Conservation (phyloP, 2,888 invertebrate species). For the Trachelus troglodyta region DNA sequence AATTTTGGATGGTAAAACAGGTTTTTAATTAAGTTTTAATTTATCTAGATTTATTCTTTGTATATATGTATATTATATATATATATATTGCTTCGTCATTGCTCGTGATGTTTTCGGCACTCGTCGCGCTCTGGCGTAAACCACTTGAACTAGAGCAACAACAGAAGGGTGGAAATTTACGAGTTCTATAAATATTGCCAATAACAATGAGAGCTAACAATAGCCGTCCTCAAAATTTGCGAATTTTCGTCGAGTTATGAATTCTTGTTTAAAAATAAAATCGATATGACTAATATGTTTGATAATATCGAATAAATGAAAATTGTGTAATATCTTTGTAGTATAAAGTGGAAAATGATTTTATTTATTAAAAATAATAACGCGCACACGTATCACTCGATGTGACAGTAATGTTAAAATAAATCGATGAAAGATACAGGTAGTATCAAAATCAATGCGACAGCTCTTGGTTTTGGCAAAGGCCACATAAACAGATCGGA, state of each 20-base stretch:
- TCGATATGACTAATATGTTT: neutral
- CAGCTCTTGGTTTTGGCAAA: slow-evolving; percentile 38
- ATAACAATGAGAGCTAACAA: neutral
- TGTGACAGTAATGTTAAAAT: neutral
- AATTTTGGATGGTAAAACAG: too few relatives aligned
- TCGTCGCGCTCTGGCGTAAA: neutral
- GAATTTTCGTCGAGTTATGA: neutral
- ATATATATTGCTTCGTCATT: too few relatives aligned
- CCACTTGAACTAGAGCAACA: neutral
- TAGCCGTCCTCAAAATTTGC: neutral
- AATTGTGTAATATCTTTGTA: neutral
- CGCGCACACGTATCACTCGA: neutral
- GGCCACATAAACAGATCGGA: slow-evolving; percentile 45
- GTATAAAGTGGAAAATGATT: neutral
- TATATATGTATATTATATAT: too few relatives aligned
- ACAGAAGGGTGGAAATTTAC: neutral
- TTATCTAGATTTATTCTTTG: too few relatives aligned
- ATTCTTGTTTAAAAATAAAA: neutral
- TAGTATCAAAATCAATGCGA: neutral
- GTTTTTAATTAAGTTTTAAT: too few relatives aligned
- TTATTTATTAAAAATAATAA: neutral
- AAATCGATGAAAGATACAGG: neutral
- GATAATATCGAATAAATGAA: neutral
- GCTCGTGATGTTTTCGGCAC: too few relatives aligned
- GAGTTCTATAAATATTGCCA: neutral